These are phyloP conservation scores for Lepidothrix coronata DNA, from an alignment of 2,113 vertebrate genomes.

Conservation along the genomic window DNA sequence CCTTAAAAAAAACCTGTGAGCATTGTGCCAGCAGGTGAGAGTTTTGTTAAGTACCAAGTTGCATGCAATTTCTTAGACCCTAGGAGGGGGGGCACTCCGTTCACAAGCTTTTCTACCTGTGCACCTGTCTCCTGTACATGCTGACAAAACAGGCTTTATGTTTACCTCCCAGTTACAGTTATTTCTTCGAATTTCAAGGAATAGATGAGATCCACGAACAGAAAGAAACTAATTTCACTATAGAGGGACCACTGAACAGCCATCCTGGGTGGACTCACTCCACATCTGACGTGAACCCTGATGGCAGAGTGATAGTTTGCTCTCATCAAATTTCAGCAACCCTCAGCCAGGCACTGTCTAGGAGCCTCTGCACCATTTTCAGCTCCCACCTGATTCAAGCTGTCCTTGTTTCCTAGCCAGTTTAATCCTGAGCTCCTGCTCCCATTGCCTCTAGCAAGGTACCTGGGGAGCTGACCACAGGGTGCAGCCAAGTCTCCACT, in stretches of 20 bases:
- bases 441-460: not conserved
- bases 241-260: not conserved
- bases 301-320: not conserved
- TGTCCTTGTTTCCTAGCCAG: not conserved
- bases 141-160: not conserved
- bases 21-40: not conserved
- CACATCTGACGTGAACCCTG: not conserved
- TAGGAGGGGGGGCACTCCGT: not conserved
- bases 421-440: not conserved
- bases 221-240: not conserved
- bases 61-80: not conserved
- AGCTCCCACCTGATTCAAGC: not conserved
- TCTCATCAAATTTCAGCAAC: not conserved
- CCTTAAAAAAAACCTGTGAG: not conserved
- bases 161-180: not conserved
- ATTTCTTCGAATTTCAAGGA: not conserved
- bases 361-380: not conserved
- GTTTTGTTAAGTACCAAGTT: not conserved
- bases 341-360: not conserved
- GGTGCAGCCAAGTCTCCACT: not conserved
- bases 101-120: not conserved
- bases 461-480: not conserved
- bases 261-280: accelerated
- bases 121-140: not conserved
- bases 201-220: not conserved